Evolutionary conservation across 2,888 invertebrate genomes (phyloP).

Genomic region (Teleogryllus oceanicus): DNA sequence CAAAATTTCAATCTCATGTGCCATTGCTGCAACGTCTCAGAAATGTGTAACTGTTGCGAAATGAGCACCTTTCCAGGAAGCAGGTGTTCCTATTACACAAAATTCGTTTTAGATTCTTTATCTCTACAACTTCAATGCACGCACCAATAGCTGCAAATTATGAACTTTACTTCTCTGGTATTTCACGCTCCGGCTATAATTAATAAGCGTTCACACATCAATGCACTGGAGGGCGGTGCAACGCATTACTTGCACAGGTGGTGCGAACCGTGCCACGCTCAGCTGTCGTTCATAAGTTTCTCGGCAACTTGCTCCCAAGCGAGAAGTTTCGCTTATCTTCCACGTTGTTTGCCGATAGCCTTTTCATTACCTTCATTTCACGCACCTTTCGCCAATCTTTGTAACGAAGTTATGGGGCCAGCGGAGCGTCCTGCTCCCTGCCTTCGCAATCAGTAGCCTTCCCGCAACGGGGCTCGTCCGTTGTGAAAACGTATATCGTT

Average conservation of each 20-base stretch:
- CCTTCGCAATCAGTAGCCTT: neutral
- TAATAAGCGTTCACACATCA: neutral
- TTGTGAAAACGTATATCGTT: neutral
- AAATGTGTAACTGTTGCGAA: too few relatives aligned
- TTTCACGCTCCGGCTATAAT: neutral
- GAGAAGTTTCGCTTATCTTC: constrained; percentile 18
- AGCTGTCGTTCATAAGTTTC: neutral
- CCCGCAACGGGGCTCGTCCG: neutral
- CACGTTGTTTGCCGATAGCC: constrained; percentile 7
- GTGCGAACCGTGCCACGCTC: neutral
- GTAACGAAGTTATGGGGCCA: neutral
- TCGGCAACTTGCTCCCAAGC: neutral
- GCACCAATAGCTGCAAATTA: too few relatives aligned
- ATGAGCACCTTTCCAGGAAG: too few relatives aligned
- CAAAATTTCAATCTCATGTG: too few relatives aligned
- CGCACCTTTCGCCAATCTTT: neutral
- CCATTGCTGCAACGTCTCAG: too few relatives aligned
- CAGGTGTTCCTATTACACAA: too few relatives aligned
- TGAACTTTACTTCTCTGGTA: too few relatives aligned
- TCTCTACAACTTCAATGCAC: too few relatives aligned
- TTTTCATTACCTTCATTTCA: constrained; percentile 1
- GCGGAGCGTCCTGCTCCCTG: neutral
- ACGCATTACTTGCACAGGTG: neutral
- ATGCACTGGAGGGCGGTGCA: neutral
- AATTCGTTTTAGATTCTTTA: too few relatives aligned